Evolutionary conservation across 1,140 invertebrate species (phyloP).

Genomic region (Mylabris phalerata): DNA sequence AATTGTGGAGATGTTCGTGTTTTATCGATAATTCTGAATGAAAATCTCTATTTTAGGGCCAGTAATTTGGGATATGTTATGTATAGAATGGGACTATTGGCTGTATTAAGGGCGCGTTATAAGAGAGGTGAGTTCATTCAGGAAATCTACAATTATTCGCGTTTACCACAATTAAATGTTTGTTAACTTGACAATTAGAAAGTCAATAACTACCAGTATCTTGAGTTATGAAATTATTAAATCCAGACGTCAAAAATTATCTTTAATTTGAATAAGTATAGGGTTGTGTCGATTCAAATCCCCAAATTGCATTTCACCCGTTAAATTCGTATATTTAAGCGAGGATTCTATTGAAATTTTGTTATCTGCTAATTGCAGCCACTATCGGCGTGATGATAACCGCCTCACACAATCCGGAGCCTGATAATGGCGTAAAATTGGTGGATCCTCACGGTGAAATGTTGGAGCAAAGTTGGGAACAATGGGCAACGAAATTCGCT

Average conservation of each 20-base stretch:
- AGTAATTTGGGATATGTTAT: constrained; percentile 78
- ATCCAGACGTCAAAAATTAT: too few relatives aligned
- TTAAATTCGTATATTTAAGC: too few relatives aligned
- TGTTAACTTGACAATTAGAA: too few relatives aligned
- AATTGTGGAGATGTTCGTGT: background rate
- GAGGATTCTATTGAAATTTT: background rate
- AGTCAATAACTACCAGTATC: too few relatives aligned
- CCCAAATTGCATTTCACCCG: too few relatives aligned
- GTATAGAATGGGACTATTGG: constrained; percentile 87
- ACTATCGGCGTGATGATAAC: constrained; percentile 96
- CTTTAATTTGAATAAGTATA: too few relatives aligned
- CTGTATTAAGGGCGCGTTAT: constrained; percentile 74
- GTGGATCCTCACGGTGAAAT: constrained; percentile 95
- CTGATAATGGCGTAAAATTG: constrained; percentile 96
- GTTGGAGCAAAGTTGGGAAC: constrained; percentile 88
- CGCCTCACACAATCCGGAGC: constrained; percentile 94
- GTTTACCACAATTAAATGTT: background rate
- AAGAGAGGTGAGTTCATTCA: constrained; percentile 58
- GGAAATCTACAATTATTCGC: background rate
- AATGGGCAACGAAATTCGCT: constrained; percentile 74
- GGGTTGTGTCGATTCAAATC: too few relatives aligned
- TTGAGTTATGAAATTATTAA: too few relatives aligned
- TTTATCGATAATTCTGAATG: background rate
- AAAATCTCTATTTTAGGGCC: constrained; percentile 56
- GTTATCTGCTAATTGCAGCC: constrained; percentile 19